Percentiles rank a stretch among this genome's conserved stretches.
phyloP scores from a whole-genome alignment of 2,113 vertebrate species.

The Sialia sialis region DNA sequence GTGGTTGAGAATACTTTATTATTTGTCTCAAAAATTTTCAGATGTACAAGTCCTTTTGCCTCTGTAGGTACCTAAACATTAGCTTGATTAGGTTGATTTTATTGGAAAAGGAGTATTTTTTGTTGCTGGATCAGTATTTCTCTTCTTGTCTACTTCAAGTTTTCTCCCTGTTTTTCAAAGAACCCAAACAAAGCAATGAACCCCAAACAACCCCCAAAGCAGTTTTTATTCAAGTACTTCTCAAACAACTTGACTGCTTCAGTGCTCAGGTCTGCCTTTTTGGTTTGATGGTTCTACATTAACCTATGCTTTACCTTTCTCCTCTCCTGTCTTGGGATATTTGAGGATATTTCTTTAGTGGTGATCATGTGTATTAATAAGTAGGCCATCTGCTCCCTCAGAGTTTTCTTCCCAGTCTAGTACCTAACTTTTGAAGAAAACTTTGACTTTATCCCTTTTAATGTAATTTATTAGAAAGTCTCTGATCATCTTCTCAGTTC shows the following conservation, averaged over 20 bases:
- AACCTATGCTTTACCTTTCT: neutral
- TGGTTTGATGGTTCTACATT: neutral
- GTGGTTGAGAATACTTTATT: neutral
- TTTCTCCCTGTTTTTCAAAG: neutral
- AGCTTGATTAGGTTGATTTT: neutral
- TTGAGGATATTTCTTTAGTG: neutral
- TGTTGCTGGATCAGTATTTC: neutral
- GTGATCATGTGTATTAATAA: neutral
- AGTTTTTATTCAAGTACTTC: neutral
- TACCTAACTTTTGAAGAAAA: neutral
- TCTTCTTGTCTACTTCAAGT: neutral
- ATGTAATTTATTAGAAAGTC: neutral
- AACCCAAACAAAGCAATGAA: neutral
- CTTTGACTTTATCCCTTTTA: neutral
- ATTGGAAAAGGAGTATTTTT: neutral
- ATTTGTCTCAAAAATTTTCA: neutral
- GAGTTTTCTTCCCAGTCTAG: neutral
- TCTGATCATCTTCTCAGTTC: neutral
- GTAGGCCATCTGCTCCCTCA: neutral
- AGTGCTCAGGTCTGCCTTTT: neutral
- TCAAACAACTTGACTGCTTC: neutral
- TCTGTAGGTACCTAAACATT: neutral
- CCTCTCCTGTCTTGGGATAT: neutral
- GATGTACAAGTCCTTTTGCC: neutral
- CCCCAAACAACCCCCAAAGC: accelerated